These are phyloP conservation scores for Nansenia antarctica DNA, from an alignment of 2,113 vertebrate species.

Conservation along the genomic window DNA sequence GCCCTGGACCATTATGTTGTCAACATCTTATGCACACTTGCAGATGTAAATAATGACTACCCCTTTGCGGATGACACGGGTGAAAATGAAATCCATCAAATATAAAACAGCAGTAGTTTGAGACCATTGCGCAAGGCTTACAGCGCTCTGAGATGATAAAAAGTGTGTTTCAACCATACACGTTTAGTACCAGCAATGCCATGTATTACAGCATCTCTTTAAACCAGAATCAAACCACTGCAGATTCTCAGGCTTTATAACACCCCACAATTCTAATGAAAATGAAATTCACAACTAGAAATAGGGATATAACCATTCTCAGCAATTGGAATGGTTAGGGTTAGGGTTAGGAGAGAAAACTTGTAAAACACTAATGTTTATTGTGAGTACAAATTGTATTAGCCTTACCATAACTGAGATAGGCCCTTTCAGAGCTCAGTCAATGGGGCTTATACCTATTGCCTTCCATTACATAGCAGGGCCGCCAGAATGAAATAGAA, in stretches of 20 bases:
- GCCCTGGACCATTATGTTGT: not conserved
- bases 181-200: not conserved
- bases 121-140: too few relatives aligned
- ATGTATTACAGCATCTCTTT: not conserved
- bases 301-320: not conserved
- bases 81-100: too few relatives aligned
- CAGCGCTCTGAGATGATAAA: not conserved
- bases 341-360: too few relatives aligned
- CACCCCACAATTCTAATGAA: not conserved
- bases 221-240: not conserved
- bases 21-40: constrained; percentile 35
- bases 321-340: too few relatives aligned
- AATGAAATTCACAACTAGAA: not conserved
- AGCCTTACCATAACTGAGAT: constrained; percentile 27
- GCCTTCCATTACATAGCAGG: constrained; percentile 38
- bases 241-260: not conserved
- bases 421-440: constrained; percentile 36
- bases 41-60: not conserved
- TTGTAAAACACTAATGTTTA: constrained; percentile 40
- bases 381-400: constrained; percentile 46
- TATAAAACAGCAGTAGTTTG: too few relatives aligned
- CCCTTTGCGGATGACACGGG: not conserved
- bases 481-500: constrained; percentile 39
- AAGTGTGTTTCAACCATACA: not conserved
- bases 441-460: constrained; percentile 46